Evolutionary conservation across 1,140 invertebrate genomes (phyloP), one percentile per base, ranked within the genome.

Genomic region (Ceratosolen fusciceps): DNA sequence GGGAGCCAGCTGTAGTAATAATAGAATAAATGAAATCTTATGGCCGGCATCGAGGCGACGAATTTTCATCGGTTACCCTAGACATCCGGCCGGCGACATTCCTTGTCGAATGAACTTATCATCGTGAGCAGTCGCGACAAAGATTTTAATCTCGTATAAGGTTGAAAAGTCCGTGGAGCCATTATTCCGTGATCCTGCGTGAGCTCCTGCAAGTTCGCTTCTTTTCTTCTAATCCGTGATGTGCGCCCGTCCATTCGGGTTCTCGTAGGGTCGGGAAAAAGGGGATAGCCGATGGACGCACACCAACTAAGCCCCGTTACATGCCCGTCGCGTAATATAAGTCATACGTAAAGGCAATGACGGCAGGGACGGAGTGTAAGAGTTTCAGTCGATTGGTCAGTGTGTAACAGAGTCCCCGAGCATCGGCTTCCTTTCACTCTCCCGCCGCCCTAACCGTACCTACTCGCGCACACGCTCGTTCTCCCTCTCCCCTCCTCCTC

Each of bases 101-200:
- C 14, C 29, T 62, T 34, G 10, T 16, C 16, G 2, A 19, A 10
- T 26, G 34, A 34, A 62, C 58, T 62, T 34, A 62, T 67, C 34
- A 70, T n/a, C 34, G 10, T 21, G 8, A 31, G n/a, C 1, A 24
- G 52, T 73, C 71, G 4, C 26, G 19, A 9, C 21, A 37, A 39
- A 73, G 52, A 73, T 73, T 73, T 58, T 73, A 73, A 73, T 73
- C 71, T 73, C 8, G 26, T 21, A 49, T 19, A 34, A 58, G 39
- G 67, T 70, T 70, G 37, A 49, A 70, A 70, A 70, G 39, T 29
- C 34, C 14, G 24, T 39, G 31, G 2, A 19, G 14, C 21, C 34
- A 67, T 67, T 67, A n/a, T 39, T 67, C 19, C 21, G n/a, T 39
- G 31, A 34, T 31, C 19, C 19, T 52, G 49, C 12, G 49, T 19